Percentiles rank a stretch among this genome's conserved stretches.
Evolutionary conservation across 64 coral and sea anemone species (phyloP).

Genomic region (Cladopsammia gracilis): DNA sequence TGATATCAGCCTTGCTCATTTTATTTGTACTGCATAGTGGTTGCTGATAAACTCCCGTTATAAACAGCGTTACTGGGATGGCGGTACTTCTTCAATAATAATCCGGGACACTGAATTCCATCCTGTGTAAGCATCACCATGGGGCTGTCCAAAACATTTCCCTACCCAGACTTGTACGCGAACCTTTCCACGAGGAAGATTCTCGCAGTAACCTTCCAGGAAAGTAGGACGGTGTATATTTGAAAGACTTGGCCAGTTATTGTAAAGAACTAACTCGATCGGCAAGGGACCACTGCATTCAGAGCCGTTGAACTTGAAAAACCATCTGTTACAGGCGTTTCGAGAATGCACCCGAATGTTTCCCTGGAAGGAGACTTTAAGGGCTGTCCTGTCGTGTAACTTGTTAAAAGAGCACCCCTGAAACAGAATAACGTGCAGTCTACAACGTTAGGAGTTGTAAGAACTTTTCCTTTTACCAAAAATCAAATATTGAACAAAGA

Average conservation of each 20-base stretch:
- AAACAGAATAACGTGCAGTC: background rate
- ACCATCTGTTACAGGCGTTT: constrained; percentile 58
- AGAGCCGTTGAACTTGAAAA: constrained; percentile 64
- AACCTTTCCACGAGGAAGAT: constrained; percentile 10
- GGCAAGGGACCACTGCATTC: constrained; percentile 61
- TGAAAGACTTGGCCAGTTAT: background rate
- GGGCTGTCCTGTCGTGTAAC: background rate
- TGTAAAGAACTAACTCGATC: constrained; percentile 51
- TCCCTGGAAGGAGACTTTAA: constrained; percentile 55
- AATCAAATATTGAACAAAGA: no score
- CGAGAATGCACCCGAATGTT: background rate
- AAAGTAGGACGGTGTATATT: background rate
- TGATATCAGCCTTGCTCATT: no score
- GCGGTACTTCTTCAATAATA: constrained; percentile 43
- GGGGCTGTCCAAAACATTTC: background rate
- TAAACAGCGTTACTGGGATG: background rate
- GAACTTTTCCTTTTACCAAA: no score
- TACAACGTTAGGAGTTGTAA: no score
- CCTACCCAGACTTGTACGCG: constrained; percentile 71
- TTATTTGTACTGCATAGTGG: no score
- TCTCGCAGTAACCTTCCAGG: constrained; percentile 62
- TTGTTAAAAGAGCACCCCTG: constrained; percentile 49
- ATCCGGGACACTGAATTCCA: constrained; percentile 60
- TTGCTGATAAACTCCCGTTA: no score
- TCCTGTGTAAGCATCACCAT: constrained; percentile 6